Evolutionary conservation across 2,888 invertebrate species (phyloP).

Genomic region (Rhingia campestris): DNA sequence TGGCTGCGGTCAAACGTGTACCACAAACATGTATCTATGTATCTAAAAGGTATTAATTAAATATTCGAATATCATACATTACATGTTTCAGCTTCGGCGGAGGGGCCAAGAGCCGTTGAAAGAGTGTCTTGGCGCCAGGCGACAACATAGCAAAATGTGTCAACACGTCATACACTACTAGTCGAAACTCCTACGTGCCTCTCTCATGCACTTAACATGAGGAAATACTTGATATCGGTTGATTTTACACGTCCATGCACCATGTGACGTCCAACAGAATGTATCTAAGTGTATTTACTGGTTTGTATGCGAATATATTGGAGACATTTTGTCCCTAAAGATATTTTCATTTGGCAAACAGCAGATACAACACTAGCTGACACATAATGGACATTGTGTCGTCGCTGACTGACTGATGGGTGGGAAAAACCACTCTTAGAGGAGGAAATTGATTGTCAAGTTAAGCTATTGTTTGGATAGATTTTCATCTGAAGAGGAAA

Average conservation of each 20-base stretch:
- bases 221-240: constrained; percentile 39
- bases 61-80: constrained; percentile 61
- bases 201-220: constrained; percentile 27
- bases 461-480: neutral
- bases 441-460: constrained; percentile 57
- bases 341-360: constrained; percentile 18
- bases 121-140: constrained; percentile 63
- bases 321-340: neutral
- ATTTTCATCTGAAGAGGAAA: constrained; percentile 52
- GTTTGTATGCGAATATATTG: neutral
- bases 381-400: constrained; percentile 23
- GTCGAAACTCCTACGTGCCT: constrained; percentile 55
- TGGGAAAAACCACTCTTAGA: neutral
- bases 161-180: constrained; percentile 56
- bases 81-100: constrained; percentile 14
- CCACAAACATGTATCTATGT: neutral
- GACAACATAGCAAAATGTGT: constrained; percentile 62
- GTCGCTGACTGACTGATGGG: constrained; percentile 1
- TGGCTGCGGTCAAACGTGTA: constrained; percentile 2
- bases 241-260: constrained; percentile 26
- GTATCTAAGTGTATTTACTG: neutral
- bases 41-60: constrained; percentile 57
- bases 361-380: constrained; percentile 2
- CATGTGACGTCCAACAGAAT: constrained; percentile 23
- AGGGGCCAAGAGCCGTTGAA: neutral